phyloP scores from a whole-genome alignment of 1,140 invertebrate genomes.

The Cylas formicarius region DNA sequence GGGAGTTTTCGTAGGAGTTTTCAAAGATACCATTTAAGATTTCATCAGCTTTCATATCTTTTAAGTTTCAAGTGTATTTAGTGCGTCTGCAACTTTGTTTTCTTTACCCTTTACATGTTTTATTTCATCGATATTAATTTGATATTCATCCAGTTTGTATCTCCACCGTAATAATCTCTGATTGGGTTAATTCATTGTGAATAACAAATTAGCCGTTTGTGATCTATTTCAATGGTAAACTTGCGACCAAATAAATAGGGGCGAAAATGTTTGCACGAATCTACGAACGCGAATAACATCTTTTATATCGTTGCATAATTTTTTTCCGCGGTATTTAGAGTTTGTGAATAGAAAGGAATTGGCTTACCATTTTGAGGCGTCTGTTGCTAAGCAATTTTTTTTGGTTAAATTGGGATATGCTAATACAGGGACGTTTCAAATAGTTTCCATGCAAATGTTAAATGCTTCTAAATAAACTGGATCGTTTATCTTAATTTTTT shows the following conservation, averaged over 20 bases:
- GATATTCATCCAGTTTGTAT: constrained; percentile 10
- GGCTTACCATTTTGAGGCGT: background rate
- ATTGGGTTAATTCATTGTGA: constrained; percentile 12
- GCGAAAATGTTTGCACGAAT: constrained; percentile 6
- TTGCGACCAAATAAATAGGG: constrained; percentile 12
- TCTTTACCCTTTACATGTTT: constrained; percentile 6
- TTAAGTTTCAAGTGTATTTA: constrained; percentile 1
- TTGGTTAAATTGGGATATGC: constrained; percentile 7
- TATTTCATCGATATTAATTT: constrained; percentile 2
- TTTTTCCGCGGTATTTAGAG: constrained; percentile 14
- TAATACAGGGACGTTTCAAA: too few relatives aligned
- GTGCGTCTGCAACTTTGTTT: constrained; percentile 5
- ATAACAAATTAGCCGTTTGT: constrained; percentile 17
- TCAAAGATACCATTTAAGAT: constrained; percentile 2
- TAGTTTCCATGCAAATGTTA: too few relatives aligned
- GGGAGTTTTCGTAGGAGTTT: too few relatives aligned
- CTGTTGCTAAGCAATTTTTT: too few relatives aligned
- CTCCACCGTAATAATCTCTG: constrained; percentile 9
- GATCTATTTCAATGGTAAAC: constrained; percentile 16
- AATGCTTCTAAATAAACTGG: constrained; percentile 9
- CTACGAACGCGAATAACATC: constrained; percentile 10
- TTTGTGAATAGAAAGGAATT: constrained; percentile 5
- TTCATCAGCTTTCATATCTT: background rate
- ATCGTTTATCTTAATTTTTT: constrained; percentile 8
- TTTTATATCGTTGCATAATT: constrained; percentile 15